Evolutionary conservation across 2,113 vertebrate species (phyloP).

Genomic region (Pollachius pollachius): DNA sequence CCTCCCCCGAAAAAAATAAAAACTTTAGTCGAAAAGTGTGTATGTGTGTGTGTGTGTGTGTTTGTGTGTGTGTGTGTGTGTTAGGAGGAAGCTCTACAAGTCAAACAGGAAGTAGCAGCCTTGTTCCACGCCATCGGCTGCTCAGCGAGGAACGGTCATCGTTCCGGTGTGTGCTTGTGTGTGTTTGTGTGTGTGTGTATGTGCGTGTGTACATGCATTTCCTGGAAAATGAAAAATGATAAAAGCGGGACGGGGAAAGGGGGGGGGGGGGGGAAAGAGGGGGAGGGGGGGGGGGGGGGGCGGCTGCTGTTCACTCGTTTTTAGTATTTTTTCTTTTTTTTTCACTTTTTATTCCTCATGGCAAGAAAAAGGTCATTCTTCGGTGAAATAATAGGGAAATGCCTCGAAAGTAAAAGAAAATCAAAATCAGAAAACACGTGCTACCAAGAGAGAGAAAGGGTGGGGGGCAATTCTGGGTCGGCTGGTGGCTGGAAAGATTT

Average conservation of each 20-base stretch:
- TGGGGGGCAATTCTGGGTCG: conserved; percentile 74
- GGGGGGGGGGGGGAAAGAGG: neutral
- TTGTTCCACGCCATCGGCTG: conserved; percentile 77
- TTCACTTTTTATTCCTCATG: conserved; percentile 13
- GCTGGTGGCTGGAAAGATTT: conserved; percentile 74
- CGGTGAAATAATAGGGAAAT: conserved; percentile 83
- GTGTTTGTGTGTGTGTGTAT: conserved; percentile 72
- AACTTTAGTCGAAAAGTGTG: conserved; percentile 72
- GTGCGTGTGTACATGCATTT: conserved; percentile 73
- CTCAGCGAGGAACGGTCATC: conserved; percentile 77
- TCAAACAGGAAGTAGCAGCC: conserved; percentile 24
- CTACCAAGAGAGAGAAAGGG: conserved; percentile 77
- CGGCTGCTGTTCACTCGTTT: conserved; percentile 60
- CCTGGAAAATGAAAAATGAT: conserved; percentile 75
- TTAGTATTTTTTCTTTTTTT: conserved; percentile 43
- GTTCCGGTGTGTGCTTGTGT: conserved; percentile 42
- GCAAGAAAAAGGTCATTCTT: conserved; percentile 75
- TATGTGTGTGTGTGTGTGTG: neutral
- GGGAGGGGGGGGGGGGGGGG: conserved; percentile 16
- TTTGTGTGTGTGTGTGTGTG: neutral
- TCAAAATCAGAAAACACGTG: conserved; percentile 80
- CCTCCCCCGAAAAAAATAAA: conserved; percentile 78
- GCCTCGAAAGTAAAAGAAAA: conserved; percentile 80
- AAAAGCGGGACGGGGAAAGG: conserved; percentile 54
- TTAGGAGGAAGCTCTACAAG: neutral